Evolutionary conservation across 2,113 vertebrate genomes (phyloP).

Genomic region (Phalacrocorax pelagicus): DNA sequence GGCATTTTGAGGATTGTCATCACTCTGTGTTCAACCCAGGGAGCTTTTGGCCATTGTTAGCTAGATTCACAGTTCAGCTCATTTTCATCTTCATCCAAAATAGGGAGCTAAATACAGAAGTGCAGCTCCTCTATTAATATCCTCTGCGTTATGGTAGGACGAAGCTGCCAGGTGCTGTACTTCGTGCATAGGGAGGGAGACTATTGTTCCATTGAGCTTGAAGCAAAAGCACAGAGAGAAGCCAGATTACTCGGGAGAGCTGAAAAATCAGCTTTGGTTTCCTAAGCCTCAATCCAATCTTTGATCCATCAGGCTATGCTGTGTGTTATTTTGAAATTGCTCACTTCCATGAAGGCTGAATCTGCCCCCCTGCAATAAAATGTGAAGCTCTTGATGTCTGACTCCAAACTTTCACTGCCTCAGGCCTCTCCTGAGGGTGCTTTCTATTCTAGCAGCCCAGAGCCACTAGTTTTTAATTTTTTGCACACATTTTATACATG

Average conservation of each 20-base stretch:
- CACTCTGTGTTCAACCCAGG: neutral
- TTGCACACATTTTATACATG: neutral
- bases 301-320: conserved; percentile 12
- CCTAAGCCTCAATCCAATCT: neutral
- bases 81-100: conserved; percentile 25
- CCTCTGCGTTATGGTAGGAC: neutral
- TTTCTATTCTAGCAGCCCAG: conserved; percentile 13
- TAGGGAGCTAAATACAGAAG: neutral
- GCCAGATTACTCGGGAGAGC: conserved; percentile 43
- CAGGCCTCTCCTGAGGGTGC: conserved; percentile 27
- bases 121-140: conserved; percentile 7
- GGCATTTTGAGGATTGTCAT: conserved; percentile 14
- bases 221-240: conserved; percentile 38
- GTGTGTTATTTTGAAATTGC: conserved; percentile 26
- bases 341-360: neutral
- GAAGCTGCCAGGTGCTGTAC: conserved; percentile 40
- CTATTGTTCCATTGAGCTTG: conserved; percentile 1
- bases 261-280: conserved; percentile 44
- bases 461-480: neutral
- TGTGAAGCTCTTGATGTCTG: conserved; percentile 18
- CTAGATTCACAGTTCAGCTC: conserved; percentile 33
- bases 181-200: neutral
- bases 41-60: conserved; percentile 34
- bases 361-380: neutral
- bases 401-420: conserved; percentile 23